These are phyloP conservation scores for Vultur gryphus DNA, from an alignment of 2,797 vertebrate species.

Conservation along the genomic window DNA sequence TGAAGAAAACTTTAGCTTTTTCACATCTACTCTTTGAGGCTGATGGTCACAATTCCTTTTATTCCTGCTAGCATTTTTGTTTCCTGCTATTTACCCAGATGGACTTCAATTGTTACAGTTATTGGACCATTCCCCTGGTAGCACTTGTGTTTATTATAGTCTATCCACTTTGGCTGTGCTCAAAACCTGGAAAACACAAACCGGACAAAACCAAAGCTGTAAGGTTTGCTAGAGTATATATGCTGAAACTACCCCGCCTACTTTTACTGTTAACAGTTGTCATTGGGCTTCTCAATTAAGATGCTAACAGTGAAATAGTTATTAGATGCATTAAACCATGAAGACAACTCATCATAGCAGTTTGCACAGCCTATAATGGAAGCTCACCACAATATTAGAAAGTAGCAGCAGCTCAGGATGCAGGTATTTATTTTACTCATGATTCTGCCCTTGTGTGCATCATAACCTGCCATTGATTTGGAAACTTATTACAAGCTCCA, in stretches of 20 bases:
- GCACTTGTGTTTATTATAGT: not conserved
- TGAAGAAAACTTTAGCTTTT: not conserved
- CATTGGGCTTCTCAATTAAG: not conserved
- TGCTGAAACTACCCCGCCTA: not conserved
- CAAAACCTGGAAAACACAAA: not conserved
- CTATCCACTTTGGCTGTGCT: not conserved
- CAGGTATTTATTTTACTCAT: not conserved
- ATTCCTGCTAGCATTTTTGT: not conserved
- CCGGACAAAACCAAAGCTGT: not conserved
- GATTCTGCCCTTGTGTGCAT: not conserved
- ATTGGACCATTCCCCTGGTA: not conserved
- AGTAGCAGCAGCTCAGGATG: not conserved
- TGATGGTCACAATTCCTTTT: not conserved
- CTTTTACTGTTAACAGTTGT: not conserved
- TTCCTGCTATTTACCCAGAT: not conserved
- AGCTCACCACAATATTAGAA: not conserved
- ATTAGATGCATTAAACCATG: not conserved
- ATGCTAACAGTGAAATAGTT: not conserved
- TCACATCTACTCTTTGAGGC: not conserved
- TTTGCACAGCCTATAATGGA: not conserved
- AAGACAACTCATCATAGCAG: not conserved
- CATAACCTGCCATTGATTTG: not conserved
- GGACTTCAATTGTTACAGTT: not conserved
- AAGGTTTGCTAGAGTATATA: not conserved
- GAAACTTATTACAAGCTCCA: not conserved